phyloP scores from a whole-genome alignment of 2,797 vertebrate genomes.

The Rhinogobio ventralis region DNA sequence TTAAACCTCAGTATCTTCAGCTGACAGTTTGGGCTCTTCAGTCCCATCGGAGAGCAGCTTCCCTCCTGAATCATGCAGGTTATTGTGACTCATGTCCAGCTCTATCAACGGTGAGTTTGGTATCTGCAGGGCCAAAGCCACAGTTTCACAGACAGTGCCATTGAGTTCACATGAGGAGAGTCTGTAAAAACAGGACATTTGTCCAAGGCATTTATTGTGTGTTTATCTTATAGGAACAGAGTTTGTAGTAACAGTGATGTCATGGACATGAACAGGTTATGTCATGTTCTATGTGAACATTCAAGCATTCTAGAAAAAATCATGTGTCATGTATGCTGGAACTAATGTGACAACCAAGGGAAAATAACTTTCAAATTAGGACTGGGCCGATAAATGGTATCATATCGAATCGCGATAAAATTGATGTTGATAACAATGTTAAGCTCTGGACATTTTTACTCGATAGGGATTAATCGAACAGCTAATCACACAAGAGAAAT shows the following conservation, averaged over 20 bases:
- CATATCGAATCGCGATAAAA: no score
- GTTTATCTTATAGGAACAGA: not conserved
- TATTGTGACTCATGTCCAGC: not conserved
- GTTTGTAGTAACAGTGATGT: not conserved
- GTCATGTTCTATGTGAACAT: not conserved
- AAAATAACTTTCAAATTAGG: not conserved
- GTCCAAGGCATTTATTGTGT: not conserved
- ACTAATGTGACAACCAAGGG: not conserved
- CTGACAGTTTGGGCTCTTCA: not conserved
- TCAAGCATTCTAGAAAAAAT: not conserved
- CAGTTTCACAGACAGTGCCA: not conserved
- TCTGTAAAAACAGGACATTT: not conserved
- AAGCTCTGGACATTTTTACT: no score
- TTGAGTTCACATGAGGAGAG: accelerated
- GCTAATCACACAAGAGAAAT: no score
- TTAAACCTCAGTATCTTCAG: not conserved
- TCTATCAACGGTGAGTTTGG: not conserved
- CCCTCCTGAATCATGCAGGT: no score
- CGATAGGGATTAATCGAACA: no score
- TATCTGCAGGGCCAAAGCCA: not conserved
- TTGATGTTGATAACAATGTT: no score
- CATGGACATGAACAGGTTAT: no score
- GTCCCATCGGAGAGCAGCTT: not conserved
- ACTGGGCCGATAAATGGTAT: no score
- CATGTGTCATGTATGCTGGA: not conserved